Evolutionary conservation across 2,888 invertebrate species (phyloP), one percentile per base, ranked within the genome.

Genomic region (Phytoseiulus persimilis): DNA sequence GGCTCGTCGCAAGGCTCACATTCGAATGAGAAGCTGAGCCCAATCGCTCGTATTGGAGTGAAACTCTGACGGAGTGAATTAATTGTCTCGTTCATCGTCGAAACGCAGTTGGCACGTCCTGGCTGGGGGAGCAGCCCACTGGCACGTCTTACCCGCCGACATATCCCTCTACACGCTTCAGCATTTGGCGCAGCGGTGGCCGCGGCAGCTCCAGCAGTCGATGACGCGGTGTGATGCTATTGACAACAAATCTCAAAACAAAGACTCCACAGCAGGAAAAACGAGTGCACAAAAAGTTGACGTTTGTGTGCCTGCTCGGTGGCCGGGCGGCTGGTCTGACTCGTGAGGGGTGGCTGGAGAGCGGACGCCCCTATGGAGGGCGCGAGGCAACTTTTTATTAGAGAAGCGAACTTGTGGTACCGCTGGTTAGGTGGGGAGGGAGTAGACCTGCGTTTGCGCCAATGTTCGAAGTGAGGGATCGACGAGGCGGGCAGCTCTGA

Each of bases 371-470:
- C 65, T 65, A 65, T 65, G 28, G 65, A 46, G 65, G 65, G 65
- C 65, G 65, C 65, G 65, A 65, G 65, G 65, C 65, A 65, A 65
- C 65, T 65, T 65, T 65, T 65, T 65, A 65, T 65, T 65, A 65
- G 65, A 65, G 65, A 28, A 28, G 23, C 65, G 65, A 18, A 2
- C 18, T 65, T 28, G 65, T 65, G 65, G 65, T 65, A 6, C 18
- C 18, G 65, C 65, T 18, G 18, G 65, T 65, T 11, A 65, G 65
- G 65, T 65, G 65, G 65, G 65, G 65, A 65, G 65, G 65, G 65
- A 65, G 18, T 65, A 28, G 65, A 65, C 65, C 65, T 65, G 65
- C 23, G 5, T 65, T 65, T 28, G 65, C 65, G 65, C 18, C 65
- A 18, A 6, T 65, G 9, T 65, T 65, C 65, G 65, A 65, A 65